A percentile compares a stretch with the other conserved stretches of the same genome.
Conservation (phyloP, 2,797 vertebrate species). For the Allobates femoralis region DNA sequence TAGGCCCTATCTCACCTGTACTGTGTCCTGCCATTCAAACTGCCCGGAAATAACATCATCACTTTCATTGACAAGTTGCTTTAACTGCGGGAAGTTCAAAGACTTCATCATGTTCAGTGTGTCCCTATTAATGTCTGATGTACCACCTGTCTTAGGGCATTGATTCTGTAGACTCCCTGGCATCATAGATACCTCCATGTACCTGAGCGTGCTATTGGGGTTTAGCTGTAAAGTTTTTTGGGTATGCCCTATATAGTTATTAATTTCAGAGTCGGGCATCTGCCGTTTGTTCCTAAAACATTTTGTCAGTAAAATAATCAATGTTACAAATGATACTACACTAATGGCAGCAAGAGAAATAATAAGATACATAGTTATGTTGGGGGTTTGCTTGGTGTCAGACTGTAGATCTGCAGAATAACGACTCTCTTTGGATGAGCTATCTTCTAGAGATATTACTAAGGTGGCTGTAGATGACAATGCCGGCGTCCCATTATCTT, state of each 20-base stretch:
- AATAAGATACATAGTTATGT: constrained; percentile 47
- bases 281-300: constrained; percentile 21
- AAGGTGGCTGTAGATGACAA: constrained; percentile 54
- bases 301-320: constrained; percentile 78
- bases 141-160: constrained; percentile 89
- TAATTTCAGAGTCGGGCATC: not conserved
- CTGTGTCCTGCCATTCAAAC: constrained; percentile 70
- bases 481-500: constrained; percentile 41
- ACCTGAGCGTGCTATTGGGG: constrained; percentile 91
- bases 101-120: constrained; percentile 82
- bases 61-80: constrained; percentile 70
- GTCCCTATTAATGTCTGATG: constrained; percentile 87
- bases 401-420: constrained; percentile 25
- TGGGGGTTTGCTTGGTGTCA: not conserved
- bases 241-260: constrained; percentile 40
- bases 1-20: constrained; percentile 74
- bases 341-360: constrained; percentile 83
- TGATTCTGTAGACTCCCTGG: constrained; percentile 82
- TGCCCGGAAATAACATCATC: constrained; percentile 67
- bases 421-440: constrained; percentile 26
- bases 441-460: constrained; percentile 26
- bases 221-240: constrained; percentile 86
- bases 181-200: constrained; percentile 93
- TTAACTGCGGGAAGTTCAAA: constrained; percentile 72
- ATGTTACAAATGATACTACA: constrained; percentile 84